Percentiles rank a stretch among this genome's conserved stretches.
These are phyloP conservation scores for Crotalus horridus DNA, from an alignment of 2,113 vertebrate genomes.

Conservation along the genomic window DNA sequence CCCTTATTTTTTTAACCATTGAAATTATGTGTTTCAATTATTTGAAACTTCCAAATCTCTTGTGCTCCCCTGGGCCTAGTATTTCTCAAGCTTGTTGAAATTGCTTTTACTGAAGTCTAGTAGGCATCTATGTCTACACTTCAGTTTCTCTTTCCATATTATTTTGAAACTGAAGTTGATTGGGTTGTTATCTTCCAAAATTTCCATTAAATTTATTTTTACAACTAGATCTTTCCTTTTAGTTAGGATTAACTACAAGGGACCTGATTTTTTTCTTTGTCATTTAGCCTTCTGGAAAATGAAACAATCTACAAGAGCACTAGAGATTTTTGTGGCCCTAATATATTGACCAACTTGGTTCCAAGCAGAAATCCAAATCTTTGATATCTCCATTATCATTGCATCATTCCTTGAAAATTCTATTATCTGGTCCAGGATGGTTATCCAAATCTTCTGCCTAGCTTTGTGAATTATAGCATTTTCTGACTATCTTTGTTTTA, in stretches of 20 bases:
- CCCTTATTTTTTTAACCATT: not conserved
- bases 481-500: not conserved
- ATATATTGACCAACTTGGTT: not conserved
- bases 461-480: not conserved
- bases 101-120: not conserved
- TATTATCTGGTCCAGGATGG: not conserved
- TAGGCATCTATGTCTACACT: not conserved
- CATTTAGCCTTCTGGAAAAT: not conserved
- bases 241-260: not conserved
- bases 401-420: not conserved
- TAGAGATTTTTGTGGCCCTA: not conserved
- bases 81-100: not conserved
- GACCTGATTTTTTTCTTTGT: not conserved
- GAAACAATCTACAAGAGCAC: not conserved
- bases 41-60: not conserved
- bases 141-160: not conserved
- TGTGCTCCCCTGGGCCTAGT: not conserved
- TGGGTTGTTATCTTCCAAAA: not conserved
- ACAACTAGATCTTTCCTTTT: not conserved
- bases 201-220: not conserved
- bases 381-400: not conserved
- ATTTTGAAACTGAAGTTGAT: not conserved
- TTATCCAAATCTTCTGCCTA: not conserved
- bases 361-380: not conserved
- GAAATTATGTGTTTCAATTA: not conserved